Conservation (phyloP, 2,888 invertebrate species). For the Heliconius charithonia region DNA sequence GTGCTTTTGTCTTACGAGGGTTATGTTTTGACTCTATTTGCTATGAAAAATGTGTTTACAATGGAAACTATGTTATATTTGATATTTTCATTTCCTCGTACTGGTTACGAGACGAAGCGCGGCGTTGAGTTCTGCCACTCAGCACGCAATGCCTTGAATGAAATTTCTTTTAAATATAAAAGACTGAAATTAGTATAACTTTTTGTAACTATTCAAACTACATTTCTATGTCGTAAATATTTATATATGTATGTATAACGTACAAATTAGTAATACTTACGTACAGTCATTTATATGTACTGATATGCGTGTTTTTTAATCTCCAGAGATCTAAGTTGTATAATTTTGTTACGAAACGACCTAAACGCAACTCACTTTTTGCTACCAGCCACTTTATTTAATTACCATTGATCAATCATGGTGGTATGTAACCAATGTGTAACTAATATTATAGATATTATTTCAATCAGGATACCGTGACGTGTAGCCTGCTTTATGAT, state of each 20-base stretch:
- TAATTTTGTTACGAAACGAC: conserved; percentile 24
- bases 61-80: no score
- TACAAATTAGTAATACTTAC: conserved; percentile 7
- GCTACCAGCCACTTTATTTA: conserved; percentile 14
- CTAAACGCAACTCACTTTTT: conserved; percentile 9
- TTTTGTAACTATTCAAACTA: neutral
- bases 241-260: neutral
- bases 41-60: no score
- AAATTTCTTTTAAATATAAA: neutral
- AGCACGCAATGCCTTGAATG: no score
- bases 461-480: neutral
- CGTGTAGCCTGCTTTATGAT: neutral
- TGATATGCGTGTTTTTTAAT: conserved; percentile 20
- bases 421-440: neutral
- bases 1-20: neutral
- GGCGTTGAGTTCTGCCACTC: no score
- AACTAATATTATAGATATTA: neutral
- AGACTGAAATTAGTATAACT: neutral
- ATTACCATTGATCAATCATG: conserved; percentile 18
- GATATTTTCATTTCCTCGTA: no score
- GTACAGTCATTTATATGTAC: neutral
- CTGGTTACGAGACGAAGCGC: no score
- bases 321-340: conserved; percentile 20
- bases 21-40: neutral
- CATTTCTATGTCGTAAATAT: neutral